Conservation (phyloP, 2,113 vertebrate species). For the Asarcornis scutulata region DNA sequence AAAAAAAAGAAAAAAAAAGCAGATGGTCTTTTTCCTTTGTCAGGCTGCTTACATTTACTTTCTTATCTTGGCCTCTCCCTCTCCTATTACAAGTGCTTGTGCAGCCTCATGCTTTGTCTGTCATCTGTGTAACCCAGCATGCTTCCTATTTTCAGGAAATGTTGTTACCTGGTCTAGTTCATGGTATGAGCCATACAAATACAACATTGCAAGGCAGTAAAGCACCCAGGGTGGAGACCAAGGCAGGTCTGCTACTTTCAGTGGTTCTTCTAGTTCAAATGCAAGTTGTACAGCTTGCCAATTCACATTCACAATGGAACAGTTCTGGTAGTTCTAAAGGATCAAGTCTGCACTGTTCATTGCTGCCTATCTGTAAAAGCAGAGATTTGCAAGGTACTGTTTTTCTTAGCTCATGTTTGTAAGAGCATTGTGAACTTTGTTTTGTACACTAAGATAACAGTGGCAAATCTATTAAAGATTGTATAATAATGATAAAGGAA, state of each 20-base stretch:
- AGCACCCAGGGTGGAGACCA: neutral
- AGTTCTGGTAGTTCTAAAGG: neutral
- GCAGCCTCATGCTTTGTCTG: neutral
- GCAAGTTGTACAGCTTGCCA: neutral
- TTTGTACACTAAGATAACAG: too few relatives aligned
- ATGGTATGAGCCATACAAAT: neutral
- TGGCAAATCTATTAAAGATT: neutral
- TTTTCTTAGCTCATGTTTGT: neutral
- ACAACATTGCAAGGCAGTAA: neutral
- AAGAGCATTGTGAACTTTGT: neutral
- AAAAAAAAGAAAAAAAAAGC: neutral
- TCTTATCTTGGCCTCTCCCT: neutral
- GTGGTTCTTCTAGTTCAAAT: neutral
- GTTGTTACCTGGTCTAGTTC: neutral
- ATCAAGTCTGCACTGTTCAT: too few relatives aligned
- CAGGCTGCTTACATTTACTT: neutral
- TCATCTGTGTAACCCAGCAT: neutral
- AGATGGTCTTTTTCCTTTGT: fast-evolving
- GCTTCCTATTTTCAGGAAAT: neutral
- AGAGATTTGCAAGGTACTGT: neutral
- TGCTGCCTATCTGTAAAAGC: neutral
- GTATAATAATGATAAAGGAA: neutral
- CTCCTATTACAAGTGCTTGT: neutral
- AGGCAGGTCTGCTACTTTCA: neutral
- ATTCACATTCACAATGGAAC: neutral